phyloP scores from a whole-genome alignment of 1,140 invertebrate species.

The Lepidurus apus region DNA sequence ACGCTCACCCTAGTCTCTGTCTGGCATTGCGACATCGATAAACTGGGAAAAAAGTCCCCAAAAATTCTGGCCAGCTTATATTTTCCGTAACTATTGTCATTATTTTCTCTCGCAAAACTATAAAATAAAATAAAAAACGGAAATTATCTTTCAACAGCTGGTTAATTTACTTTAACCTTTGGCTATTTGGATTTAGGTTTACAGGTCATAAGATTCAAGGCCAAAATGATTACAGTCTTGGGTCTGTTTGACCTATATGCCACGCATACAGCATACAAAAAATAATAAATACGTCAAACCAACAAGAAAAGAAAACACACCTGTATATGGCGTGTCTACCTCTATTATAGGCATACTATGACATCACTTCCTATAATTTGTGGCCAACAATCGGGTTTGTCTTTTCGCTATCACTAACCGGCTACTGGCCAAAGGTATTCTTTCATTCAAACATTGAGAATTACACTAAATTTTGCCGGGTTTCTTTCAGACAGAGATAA shows the following conservation, averaged over 20 bases:
- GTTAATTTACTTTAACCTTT: too few relatives aligned
- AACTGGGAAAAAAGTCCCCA: neutral
- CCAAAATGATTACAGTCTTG: too few relatives aligned
- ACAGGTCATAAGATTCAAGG: too few relatives aligned
- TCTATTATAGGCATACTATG: neutral
- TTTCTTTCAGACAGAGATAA: neutral
- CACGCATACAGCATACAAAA: too few relatives aligned
- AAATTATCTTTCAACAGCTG: too few relatives aligned
- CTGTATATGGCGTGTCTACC: neutral
- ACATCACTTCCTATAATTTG: neutral
- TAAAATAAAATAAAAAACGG: neutral
- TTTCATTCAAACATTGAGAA: too few relatives aligned
- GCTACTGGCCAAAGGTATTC: too few relatives aligned
- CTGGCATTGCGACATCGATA: neutral
- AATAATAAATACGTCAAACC: too few relatives aligned
- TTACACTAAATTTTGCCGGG: too few relatives aligned
- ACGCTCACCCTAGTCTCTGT: neutral
- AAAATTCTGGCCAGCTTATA: neutral
- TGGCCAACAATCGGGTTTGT: neutral
- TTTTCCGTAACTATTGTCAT: neutral
- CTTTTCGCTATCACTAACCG: neutral
- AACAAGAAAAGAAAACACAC: neutral
- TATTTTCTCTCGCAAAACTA: neutral
- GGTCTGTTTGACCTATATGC: too few relatives aligned
- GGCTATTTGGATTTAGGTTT: too few relatives aligned